phyloP scores from a whole-genome alignment of 2,113 vertebrate species.

The Engraulis encrasicolus region DNA sequence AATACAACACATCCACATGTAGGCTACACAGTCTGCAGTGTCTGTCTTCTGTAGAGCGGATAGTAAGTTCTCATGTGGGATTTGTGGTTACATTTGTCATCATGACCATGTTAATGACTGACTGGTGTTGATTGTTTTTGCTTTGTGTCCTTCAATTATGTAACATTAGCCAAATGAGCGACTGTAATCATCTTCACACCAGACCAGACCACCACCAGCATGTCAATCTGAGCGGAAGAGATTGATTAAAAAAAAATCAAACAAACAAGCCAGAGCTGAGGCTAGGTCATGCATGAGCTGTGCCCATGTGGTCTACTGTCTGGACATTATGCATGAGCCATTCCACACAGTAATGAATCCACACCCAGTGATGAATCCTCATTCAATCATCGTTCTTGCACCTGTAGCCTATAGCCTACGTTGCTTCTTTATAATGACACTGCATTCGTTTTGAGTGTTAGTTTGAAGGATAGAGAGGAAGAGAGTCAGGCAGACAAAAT shows the following conservation, averaged over 20 bases:
- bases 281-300: not conserved
- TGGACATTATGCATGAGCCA: not conserved
- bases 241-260: constrained; percentile 16
- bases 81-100: not conserved
- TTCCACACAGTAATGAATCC: not conserved
- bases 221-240: constrained; percentile 14
- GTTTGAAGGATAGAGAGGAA: not conserved
- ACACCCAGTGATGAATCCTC: not conserved
- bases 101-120: not conserved
- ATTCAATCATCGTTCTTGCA: not conserved
- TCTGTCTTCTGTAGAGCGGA: not conserved
- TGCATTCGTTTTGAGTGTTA: not conserved
- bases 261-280: not conserved
- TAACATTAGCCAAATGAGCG: not conserved
- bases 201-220: not conserved
- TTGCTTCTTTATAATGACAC: not conserved
- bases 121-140: not conserved
- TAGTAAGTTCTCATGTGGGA: not conserved
- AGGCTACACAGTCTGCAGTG: too few species aligned
- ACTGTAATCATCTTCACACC: not conserved
- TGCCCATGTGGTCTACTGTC: not conserved
- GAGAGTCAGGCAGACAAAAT: not conserved
- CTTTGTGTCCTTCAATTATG: constrained; percentile 3
- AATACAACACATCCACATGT: too few species aligned
- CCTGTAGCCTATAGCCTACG: not conserved